Percentiles rank a stretch among this genome's conserved stretches.
These are phyloP conservation scores for Nebria ingens DNA, from an alignment of 1,140 invertebrate genomes.

Conservation along the genomic window DNA sequence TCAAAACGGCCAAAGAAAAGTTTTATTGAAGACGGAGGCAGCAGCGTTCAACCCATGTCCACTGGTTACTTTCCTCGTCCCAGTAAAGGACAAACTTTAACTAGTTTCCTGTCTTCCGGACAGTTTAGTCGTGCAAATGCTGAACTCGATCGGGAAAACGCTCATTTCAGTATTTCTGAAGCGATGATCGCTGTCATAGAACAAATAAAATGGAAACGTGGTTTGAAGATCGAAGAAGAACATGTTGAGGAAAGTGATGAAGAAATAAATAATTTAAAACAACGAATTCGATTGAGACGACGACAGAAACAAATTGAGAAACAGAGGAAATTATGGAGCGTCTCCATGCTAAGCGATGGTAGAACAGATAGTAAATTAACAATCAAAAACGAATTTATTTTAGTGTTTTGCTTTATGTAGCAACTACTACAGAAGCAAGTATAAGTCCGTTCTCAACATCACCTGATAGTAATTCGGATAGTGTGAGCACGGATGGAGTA, in stretches of 20 bases:
- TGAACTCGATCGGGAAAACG: slow-evolving; percentile 75
- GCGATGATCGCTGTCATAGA: slow-evolving; percentile 77
- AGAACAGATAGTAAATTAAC: slow-evolving; percentile 45
- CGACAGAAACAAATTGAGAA: slow-evolving; percentile 41
- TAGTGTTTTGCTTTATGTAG: slow-evolving; percentile 16
- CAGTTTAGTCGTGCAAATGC: slow-evolving; percentile 61
- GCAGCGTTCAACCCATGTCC: slow-evolving; percentile 43
- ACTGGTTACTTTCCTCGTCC: slow-evolving; percentile 52
- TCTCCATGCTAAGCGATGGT: slow-evolving; percentile 37
- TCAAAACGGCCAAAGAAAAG: slow-evolving; percentile 42
- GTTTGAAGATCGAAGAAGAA: slow-evolving; percentile 35
- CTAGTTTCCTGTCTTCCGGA: slow-evolving; percentile 61
- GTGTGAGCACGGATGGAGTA: slow-evolving; percentile 41
- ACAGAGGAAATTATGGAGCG: slow-evolving; percentile 27
- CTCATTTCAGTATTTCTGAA: slow-evolving; percentile 77
- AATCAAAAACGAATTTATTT: not conserved
- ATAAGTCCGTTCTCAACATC: slow-evolving; percentile 45
- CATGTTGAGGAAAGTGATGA: slow-evolving; percentile 54
- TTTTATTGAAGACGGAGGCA: slow-evolving; percentile 53
- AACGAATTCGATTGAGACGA: slow-evolving; percentile 48
- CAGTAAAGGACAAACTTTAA: slow-evolving; percentile 60
- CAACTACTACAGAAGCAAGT: slow-evolving; percentile 15
- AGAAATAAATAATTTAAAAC: slow-evolving; percentile 54
- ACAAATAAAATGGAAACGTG: slow-evolving; percentile 43
- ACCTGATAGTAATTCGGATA: slow-evolving; percentile 35